These are phyloP conservation scores for Laothoe populi DNA, from an alignment of 2,888 invertebrate genomes.

Conservation along the genomic window DNA sequence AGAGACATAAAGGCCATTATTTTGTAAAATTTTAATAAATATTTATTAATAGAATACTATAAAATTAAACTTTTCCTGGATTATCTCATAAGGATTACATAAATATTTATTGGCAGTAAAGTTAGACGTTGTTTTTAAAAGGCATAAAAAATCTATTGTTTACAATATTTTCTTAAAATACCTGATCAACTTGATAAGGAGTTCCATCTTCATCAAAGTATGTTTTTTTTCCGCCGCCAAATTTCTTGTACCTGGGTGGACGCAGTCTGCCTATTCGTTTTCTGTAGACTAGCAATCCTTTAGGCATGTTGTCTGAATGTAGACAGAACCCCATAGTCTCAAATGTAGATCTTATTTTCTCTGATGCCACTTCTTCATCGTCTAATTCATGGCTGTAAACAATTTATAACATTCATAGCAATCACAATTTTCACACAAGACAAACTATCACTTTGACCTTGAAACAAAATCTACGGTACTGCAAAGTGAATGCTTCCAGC, in stretches of 20 bases:
- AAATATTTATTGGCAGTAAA: no score
- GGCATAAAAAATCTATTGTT: background rate
- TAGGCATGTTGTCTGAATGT: conserved; percentile 60
- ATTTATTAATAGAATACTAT: no score
- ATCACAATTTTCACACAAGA: background rate
- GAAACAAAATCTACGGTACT: background rate
- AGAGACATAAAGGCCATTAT: no score
- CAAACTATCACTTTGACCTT: background rate
- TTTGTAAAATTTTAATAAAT: no score
- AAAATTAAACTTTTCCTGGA: no score
- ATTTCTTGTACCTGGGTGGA: conserved; percentile 69
- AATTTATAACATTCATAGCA: background rate
- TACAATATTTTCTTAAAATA: conserved; percentile 33
- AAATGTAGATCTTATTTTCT: conserved; percentile 87
- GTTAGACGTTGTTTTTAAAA: no score
- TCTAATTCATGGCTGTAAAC: conserved; percentile 83
- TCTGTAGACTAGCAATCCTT: conserved; percentile 87
- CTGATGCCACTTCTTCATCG: conserved; percentile 75
- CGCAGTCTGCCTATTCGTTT: conserved; percentile 86
- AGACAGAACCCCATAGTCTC: conserved; percentile 86
- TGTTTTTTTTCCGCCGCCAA: conserved; percentile 79
- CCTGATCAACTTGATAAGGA: conserved; percentile 67
- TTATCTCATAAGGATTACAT: no score
- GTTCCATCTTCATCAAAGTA: conserved; percentile 89
- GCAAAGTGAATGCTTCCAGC: background rate